A percentile compares a stretch with the other conserved stretches of the same genome.
Conservation (phyloP, 2,797 vertebrate genomes). For the Clarias laeviceps region DNA sequence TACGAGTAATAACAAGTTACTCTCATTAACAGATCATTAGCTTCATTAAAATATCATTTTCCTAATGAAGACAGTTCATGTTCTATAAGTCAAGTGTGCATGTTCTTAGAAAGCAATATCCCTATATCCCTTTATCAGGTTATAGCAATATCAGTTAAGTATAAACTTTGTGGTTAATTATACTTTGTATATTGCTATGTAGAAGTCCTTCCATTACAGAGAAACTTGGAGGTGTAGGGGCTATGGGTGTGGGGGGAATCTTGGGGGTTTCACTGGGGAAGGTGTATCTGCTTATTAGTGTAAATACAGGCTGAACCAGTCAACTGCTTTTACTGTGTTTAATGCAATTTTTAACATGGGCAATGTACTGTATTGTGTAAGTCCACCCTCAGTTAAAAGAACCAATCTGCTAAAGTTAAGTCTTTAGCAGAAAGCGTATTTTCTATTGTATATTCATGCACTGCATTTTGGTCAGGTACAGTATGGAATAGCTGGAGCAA, state of each 20-base stretch:
- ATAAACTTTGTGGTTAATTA: background rate
- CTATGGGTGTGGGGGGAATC: background rate
- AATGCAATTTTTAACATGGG: background rate
- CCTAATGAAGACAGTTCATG: background rate
- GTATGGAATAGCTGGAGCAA: background rate
- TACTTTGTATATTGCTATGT: background rate
- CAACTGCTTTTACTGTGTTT: background rate
- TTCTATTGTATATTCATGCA: background rate
- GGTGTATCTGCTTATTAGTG: background rate
- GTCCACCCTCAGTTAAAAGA: background rate
- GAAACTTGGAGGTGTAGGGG: background rate
- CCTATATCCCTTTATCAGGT: slow-evolving; percentile 11
- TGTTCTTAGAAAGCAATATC: background rate
- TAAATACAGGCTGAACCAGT: background rate
- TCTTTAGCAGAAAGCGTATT: background rate
- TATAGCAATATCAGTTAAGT: background rate
- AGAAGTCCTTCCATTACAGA: background rate
- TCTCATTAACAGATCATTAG: background rate
- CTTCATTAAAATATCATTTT: background rate
- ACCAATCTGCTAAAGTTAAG: no score
- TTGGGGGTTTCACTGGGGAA: background rate
- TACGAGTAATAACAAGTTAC: background rate
- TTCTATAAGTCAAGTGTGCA: background rate
- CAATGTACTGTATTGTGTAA: background rate
- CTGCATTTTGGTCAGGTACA: background rate